Conservation (phyloP, 2,888 invertebrate species). For the Trichopoda pennipes region DNA sequence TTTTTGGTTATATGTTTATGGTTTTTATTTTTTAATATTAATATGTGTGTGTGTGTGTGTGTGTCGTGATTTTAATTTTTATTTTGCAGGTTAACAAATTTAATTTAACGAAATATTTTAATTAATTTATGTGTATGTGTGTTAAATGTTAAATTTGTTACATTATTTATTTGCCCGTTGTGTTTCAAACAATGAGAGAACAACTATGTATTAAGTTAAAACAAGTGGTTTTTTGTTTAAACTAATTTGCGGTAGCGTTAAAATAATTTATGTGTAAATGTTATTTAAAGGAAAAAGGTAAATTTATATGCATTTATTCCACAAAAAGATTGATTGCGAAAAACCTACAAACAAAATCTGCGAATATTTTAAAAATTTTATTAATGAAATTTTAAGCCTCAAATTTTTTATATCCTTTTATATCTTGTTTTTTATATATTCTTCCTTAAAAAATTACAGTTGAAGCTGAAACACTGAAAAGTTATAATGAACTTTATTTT, state of each 20-base stretch:
- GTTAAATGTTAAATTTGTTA: slow-evolving; percentile 19
- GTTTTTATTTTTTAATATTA: slow-evolving; percentile 22
- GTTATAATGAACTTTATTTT: too few relatives aligned
- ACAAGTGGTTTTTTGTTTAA: slow-evolving; percentile 30
- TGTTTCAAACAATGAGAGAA: neutral
- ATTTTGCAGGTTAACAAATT: slow-evolving; percentile 51
- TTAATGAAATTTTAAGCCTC: too few relatives aligned
- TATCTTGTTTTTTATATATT: too few relatives aligned
- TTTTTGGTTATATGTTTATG: slow-evolving; percentile 2
- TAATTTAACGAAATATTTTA: slow-evolving; percentile 35
- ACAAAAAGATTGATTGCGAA: too few relatives aligned
- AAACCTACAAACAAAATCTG: too few relatives aligned
- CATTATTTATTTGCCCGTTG: slow-evolving; percentile 19
- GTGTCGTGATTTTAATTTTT: slow-evolving; percentile 15
- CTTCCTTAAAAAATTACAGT: too few relatives aligned
- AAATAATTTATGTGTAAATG: slow-evolving; percentile 10
- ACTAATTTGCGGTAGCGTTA: slow-evolving; percentile 12
- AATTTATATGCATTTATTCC: too few relatives aligned
- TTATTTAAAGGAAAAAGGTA: slow-evolving; percentile 2
- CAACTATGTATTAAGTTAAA: neutral
- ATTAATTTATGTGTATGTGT: neutral
- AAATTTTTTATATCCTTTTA: too few relatives aligned
- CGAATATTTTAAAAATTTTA: too few relatives aligned
- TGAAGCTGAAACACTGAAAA: too few relatives aligned
- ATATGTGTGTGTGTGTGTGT: slow-evolving; percentile 13